Evolutionary conservation across 2,797 vertebrate genomes (phyloP).

Genomic region (Pampus argenteus): DNA sequence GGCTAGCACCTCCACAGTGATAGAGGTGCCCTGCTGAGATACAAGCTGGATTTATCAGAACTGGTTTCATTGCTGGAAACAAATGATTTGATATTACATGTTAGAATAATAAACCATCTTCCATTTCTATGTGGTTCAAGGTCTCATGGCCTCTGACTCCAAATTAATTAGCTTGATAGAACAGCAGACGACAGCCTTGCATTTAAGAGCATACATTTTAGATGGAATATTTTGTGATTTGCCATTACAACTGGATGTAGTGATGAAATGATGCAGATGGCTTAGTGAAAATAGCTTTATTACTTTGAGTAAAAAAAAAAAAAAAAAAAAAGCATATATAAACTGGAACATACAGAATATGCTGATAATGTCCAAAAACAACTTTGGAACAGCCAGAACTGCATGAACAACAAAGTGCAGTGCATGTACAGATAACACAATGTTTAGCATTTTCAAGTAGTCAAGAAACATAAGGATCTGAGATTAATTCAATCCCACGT

Average conservation of each 20-base stretch:
- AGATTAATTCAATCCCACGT: slow-evolving; percentile 32
- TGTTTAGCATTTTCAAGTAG: slow-evolving; percentile 42
- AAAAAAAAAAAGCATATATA: slow-evolving; percentile 44
- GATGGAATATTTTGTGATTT: background rate
- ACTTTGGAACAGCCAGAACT: slow-evolving; percentile 61
- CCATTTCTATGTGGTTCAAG: too few species aligned
- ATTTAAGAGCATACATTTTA: too few species aligned
- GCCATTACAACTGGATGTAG: background rate
- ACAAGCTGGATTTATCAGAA: too few species aligned
- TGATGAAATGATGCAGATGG: slow-evolving; percentile 15
- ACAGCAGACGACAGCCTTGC: too few species aligned
- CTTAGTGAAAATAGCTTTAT: slow-evolving; percentile 80
- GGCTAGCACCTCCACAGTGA: background rate
- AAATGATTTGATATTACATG: background rate
- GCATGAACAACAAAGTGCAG: slow-evolving; percentile 66
- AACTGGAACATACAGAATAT: slow-evolving; percentile 66
- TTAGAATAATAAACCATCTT: too few species aligned
- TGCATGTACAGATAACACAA: slow-evolving; percentile 33
- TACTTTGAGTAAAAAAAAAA: slow-evolving; percentile 52
- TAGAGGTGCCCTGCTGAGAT: background rate
- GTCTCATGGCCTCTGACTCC: too few species aligned
- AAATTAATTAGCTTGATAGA: too few species aligned
- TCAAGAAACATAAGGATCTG: slow-evolving; percentile 46
- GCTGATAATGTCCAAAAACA: slow-evolving; percentile 47
- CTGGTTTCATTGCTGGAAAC: background rate